phyloP scores from a whole-genome alignment of 2,888 invertebrate species.

The Latrodectus hesperus region DNA sequence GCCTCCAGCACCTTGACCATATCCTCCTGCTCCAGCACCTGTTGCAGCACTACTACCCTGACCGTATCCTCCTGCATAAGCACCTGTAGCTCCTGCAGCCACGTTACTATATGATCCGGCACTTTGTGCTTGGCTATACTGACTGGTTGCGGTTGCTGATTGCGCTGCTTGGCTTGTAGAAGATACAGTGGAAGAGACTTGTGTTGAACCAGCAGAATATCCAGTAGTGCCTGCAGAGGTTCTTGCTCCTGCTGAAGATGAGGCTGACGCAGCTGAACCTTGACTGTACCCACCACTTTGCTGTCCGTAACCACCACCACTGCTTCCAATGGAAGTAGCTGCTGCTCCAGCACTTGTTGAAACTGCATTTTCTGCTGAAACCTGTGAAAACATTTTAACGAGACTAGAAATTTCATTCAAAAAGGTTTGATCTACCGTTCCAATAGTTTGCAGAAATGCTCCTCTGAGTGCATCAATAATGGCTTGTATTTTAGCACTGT shows the following conservation, averaged over 20 bases:
- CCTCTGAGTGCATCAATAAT: background rate
- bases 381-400: slow-evolving; percentile 20
- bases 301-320: background rate
- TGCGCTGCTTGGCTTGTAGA: background rate
- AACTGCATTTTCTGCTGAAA: slow-evolving; percentile 4
- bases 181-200: no score
- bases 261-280: background rate
- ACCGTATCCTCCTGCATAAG: background rate
- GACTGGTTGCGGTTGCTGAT: background rate
- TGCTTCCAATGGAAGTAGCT: no score
- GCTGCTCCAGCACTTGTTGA: background rate
- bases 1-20: no score
- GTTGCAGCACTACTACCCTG: background rate
- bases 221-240: background rate
- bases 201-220: background rate
- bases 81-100: background rate
- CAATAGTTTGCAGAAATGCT: slow-evolving; percentile 12
- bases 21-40: background rate
- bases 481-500: background rate
- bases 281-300: background rate
- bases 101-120: background rate
- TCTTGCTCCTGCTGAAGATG: background rate
- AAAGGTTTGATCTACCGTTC: slow-evolving; percentile 1
- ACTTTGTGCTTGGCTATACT: background rate
- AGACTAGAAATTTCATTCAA: slow-evolving; percentile 8